Evolutionary conservation across 1,140 invertebrate species (phyloP).

Genomic region (Dreissena rostriformis): DNA sequence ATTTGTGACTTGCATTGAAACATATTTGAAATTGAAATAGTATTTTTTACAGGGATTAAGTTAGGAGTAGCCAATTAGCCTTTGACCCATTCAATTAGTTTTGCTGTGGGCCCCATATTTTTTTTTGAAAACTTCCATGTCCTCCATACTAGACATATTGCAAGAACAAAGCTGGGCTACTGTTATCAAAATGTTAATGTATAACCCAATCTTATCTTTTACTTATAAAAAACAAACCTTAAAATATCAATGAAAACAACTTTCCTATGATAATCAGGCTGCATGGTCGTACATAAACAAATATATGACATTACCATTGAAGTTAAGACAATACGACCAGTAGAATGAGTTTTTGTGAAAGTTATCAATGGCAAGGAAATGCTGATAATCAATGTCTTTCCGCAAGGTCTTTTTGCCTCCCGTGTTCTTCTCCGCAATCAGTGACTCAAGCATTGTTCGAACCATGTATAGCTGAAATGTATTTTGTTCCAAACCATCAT

Average conservation of each 20-base stretch:
- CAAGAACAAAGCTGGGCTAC: no score
- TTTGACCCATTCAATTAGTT: no score
- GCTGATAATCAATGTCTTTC: conserved; percentile 97
- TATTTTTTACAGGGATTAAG: no score
- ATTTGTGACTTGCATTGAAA: no score
- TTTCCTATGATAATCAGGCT: neutral
- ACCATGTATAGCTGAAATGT: conserved; percentile 97
- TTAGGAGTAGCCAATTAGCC: no score
- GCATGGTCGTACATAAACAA: neutral
- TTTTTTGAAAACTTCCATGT: no score
- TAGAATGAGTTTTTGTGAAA: conserved; percentile 98
- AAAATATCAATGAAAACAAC: neutral
- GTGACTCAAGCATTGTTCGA: conserved; percentile 98
- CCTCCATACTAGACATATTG: no score
- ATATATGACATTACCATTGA: conserved; percentile 86
- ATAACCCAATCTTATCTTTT: neutral
- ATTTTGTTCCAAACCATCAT: no score
- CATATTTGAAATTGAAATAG: no score
- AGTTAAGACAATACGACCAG: conserved; percentile 97
- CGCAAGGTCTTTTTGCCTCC: conserved; percentile 93
- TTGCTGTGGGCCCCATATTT: no score
- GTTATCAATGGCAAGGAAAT: conserved; percentile 94
- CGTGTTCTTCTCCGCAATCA: conserved; percentile 96
- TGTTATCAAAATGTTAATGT: no score
- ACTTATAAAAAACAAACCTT: neutral